These are phyloP conservation scores for zebrafish (Danio rerio) DNA, from an alignment of 2,113 vertebrate species.

Conservation along the genomic window GRCz12tu NC_133180.1:67576001-67576500, in stretches of 20 bases:
- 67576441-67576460: too few species aligned
- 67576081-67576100: constrained; percentile 65
- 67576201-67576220: constrained; percentile 64
- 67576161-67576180: constrained; percentile 97
- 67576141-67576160: constrained; percentile 96
- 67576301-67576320: too few species aligned
- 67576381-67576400: too few species aligned
- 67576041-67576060: not conserved
- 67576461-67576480: too few species aligned
- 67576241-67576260: not conserved
- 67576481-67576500: too few species aligned
- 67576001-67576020: not conserved
- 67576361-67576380: too few species aligned
- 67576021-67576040: not conserved
- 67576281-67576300: not conserved
- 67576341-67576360: too few species aligned
- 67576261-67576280: not conserved
- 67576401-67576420: too few species aligned
- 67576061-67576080: not conserved
- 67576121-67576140: constrained; percentile 94
- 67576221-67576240: not conserved
- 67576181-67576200: constrained; percentile 96
- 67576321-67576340: too few species aligned
- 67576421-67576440: too few species aligned
- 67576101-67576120: constrained; percentile 95